phyloP scores from a whole-genome alignment of 2,113 vertebrate species.

The Saguinus imperator region DNA sequence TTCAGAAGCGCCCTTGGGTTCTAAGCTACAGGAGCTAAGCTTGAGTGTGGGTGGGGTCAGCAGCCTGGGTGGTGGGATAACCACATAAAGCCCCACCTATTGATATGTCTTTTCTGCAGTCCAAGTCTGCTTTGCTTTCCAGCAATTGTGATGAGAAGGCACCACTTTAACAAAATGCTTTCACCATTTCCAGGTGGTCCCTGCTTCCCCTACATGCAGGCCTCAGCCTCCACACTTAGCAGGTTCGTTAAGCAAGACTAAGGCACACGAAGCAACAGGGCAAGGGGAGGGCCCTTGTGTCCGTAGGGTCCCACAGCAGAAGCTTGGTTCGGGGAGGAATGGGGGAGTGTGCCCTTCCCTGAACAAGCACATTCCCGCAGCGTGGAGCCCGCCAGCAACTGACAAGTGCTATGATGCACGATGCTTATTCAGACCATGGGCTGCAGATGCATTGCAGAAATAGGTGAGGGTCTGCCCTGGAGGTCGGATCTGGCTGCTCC shows the following conservation, averaged over 20 bases:
- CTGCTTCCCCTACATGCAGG: too few relatives aligned
- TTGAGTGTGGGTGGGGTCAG: neutral
- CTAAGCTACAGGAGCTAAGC: neutral
- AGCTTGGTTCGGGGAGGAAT: rapidly evolving
- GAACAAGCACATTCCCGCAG: neutral
- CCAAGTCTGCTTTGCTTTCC: neutral
- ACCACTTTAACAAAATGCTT: too few relatives aligned
- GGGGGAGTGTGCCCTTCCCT: neutral
- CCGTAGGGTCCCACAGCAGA: neutral
- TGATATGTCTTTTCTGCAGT: too few relatives aligned
- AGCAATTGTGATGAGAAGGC: rapidly evolving
- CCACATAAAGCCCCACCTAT: neutral
- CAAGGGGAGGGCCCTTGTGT: neutral
- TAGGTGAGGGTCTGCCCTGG: neutral
- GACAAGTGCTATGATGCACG: neutral
- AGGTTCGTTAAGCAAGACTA: rapidly evolving
- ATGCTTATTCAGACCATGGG: neutral
- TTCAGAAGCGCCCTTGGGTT: neutral
- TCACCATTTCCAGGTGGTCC: neutral
- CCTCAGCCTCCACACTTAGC: neutral
- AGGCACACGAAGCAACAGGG: neutral
- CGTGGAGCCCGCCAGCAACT: neutral
- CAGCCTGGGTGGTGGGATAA: neutral
- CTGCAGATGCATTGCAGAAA: rapidly evolving
- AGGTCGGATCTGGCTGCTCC: neutral